Evolutionary conservation across 2,797 vertebrate species (phyloP).

Genomic region (Neopelma chrysocephalum): DNA sequence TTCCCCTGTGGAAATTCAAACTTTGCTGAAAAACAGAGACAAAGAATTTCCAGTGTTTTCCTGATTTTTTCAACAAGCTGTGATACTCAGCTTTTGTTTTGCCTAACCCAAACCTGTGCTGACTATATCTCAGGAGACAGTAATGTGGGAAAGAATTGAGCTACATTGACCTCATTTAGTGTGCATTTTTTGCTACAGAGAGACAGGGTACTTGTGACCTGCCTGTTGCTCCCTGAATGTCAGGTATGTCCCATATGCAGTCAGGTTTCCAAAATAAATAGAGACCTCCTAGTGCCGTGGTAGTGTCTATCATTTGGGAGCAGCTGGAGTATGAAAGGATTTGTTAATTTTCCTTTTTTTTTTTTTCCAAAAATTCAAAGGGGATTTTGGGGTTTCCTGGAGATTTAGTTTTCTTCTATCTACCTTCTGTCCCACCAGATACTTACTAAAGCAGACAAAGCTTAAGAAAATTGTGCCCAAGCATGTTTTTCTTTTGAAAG

Average conservation of each 20-base stretch:
- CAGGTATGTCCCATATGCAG: neutral
- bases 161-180: neutral
- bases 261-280: neutral
- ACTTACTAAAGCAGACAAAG: neutral
- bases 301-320: neutral
- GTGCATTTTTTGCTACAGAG: neutral
- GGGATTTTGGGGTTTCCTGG: neutral
- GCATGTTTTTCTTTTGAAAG: neutral
- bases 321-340: neutral
- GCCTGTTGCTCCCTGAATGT: neutral
- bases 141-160: neutral
- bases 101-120: neutral
- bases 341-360: neutral
- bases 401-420: neutral
- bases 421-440: neutral
- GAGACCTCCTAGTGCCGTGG: neutral
- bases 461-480: neutral
- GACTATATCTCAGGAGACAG: neutral
- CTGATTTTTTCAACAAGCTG: neutral
- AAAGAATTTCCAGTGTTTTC: neutral
- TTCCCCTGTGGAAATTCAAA: neutral
- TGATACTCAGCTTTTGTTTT: neutral
- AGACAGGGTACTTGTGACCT: neutral
- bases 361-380: neutral
- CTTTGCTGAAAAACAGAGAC: neutral